Percentiles rank a stretch among this genome's conserved stretches.
phyloP scores from a whole-genome alignment of 2,888 invertebrate species.

The Branchellion lobata region DNA sequence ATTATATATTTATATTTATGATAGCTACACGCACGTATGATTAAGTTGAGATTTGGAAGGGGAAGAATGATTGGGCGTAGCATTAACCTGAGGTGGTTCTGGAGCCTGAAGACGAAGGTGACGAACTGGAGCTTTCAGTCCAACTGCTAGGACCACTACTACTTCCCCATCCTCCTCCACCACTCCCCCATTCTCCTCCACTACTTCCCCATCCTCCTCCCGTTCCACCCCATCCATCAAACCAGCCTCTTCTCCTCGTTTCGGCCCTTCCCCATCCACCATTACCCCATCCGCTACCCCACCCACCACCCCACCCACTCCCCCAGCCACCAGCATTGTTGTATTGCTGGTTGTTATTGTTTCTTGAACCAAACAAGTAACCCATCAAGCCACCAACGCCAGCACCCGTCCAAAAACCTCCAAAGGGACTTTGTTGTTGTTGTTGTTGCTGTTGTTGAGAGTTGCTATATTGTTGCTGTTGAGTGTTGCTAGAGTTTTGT shows the following conservation, averaged over 20 bases:
- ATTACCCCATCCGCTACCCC: no score
- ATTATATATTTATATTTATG: no score
- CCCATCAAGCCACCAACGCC: slow-evolving; percentile 52
- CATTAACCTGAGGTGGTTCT: slow-evolving; percentile 4
- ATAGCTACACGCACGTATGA: no score
- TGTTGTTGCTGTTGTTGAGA: neutral
- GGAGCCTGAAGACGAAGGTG: slow-evolving; percentile 1
- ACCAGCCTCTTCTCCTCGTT: slow-evolving; percentile 16
- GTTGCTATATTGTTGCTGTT: neutral
- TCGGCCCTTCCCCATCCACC: neutral
- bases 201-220: slow-evolving; percentile 2
- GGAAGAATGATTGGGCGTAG: no score
- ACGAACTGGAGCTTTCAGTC: neutral
- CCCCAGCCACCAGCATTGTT: neutral
- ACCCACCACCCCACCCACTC: neutral
- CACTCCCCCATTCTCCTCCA: neutral
- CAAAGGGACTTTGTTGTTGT: slow-evolving; percentile 42
- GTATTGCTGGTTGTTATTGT: neutral
- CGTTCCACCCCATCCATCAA: slow-evolving; percentile 8
- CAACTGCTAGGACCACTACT: neutral
- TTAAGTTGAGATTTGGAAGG: no score
- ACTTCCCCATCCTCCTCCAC: no score
- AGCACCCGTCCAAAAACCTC: slow-evolving; percentile 54
- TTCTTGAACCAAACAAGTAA: slow-evolving; percentile 52
- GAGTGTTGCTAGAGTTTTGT: no score